Conservation (phyloP, 2,888 invertebrate genomes). For the Coelopa pilipes region DNA sequence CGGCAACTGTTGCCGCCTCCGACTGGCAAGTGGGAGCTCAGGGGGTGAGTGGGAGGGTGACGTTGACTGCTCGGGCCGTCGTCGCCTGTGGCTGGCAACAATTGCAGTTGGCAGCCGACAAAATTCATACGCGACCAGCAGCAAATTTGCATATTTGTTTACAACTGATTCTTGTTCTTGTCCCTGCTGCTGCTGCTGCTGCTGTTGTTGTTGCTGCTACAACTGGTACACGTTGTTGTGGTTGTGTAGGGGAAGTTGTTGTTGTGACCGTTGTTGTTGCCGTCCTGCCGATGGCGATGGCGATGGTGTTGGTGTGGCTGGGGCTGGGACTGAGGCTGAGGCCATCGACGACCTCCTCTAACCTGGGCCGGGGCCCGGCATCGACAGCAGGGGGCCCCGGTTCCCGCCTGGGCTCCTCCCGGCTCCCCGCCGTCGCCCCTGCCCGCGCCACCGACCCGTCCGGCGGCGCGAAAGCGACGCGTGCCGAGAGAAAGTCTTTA, state of each 20-base stretch:
- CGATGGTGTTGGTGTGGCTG: not conserved
- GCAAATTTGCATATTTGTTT: constrained; percentile 57
- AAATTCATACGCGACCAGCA: constrained; percentile 28
- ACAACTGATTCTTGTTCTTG: constrained; percentile 49
- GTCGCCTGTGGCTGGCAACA: not conserved
- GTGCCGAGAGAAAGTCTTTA: not conserved
- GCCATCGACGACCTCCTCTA: constrained; percentile 8
- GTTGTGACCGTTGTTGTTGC: too few species aligned
- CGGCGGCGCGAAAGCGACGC: not conserved
- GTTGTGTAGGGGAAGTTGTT: not conserved
- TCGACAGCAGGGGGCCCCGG: too few species aligned
- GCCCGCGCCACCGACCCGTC: too few species aligned
- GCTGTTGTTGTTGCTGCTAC: not conserved
- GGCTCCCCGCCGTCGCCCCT: not conserved
- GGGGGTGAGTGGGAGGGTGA: too few species aligned
- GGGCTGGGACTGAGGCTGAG: too few species aligned
- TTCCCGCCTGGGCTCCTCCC: not conserved
- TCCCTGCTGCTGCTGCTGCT: not conserved
- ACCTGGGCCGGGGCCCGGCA: too few species aligned
- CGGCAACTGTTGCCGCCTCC: too few species aligned
- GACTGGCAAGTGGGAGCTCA: not conserved
- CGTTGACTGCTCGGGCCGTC: too few species aligned
- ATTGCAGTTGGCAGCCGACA: constrained; percentile 23
- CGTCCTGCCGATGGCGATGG: not conserved
- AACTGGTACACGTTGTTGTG: not conserved